Evolutionary conservation across 2,113 vertebrate genomes (phyloP), one percentile per base, ranked within the genome.

Genomic region (Suricata suricatta): DNA sequence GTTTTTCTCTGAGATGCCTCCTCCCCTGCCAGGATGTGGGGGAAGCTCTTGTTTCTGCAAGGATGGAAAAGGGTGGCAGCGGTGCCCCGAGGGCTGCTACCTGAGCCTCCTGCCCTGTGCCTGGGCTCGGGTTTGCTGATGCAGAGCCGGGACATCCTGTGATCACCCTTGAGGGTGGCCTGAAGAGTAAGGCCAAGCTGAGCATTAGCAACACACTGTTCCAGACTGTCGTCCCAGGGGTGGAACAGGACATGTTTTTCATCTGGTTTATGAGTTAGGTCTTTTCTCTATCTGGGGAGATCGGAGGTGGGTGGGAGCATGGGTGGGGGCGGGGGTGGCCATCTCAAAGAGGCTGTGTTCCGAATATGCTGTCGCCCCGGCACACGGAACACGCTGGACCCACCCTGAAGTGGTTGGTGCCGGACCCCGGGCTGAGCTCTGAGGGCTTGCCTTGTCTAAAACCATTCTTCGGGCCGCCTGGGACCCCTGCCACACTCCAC

Each of bases 241-340:
- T 14, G 41, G 90, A 84, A 90, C 71, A 76, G n/a, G 44, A 41
- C 44, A 9, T 74, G 31, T 63, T 87, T 80, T 54, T 68, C 23
- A n/a, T 87, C 44, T 92, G 69, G 60, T 69, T 97, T 91, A 91
- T 15, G 50, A 74, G 47, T 97, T 35, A n/a, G 66, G 29, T 41
- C 79, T 96, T 92, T 81, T 84, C 64, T 96, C 38, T 63, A 15
- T 60, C 64, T 68, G 94, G 41, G 41, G 41, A 60, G 33, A 60
- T 44, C 2, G 25, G 35, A 17, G 33, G 63, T 25, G 74, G 66
- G 85, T 72, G 50, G 50, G 60, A 52, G 10, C 1, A 0, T 31
- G n/a, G 47, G 27, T 15, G 27, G 33, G 72, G 33, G 60, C 0
- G 4, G 38, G 63, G 72, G 35, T n/a, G 77, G 41, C n/a, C 31